Evolutionary conservation across 2,113 vertebrate species (phyloP), one percentile per base, ranked within the genome.

Genomic region (Entosphenus tridentatus): DNA sequence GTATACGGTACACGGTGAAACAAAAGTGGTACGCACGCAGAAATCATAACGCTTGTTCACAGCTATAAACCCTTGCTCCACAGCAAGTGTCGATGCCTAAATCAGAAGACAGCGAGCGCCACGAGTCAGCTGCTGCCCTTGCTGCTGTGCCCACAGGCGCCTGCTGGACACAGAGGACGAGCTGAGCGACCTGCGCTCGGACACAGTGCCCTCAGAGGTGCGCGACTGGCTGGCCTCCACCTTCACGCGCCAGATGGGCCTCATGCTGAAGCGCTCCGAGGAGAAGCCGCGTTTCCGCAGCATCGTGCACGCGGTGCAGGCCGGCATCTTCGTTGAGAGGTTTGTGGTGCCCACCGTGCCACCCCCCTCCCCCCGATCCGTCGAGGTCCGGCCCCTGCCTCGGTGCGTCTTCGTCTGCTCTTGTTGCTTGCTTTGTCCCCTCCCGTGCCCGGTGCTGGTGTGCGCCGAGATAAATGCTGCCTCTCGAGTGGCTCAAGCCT

Each of bases 171-270:
- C 90, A 0, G 93, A 98, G 67, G 93, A 96, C 78, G 93, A 96
- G 54, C 89, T 96, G 70, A 84, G 86, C 39, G 87, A 96, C 75
- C 80, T 98, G 73, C 87, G 89, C 73, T 83, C 81, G 0, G 93
- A 96, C 75, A 87, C 90, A 0, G 91, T 98, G 68, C 93, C 93
- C 1, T 79, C 78, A 8, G 93, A 98, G 76, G 93, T 98, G 8
- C 85, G 92, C 13, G 90, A 96, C 71, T 98, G 93, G 93, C 75
- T 98, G 78, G 93, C 93, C 1, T 98, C 89, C 57, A 96, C 93
- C 2, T 98, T 98, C 78, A 96, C 87, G 0, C 81, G 89, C 70
- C 91, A 93, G 81, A 95, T 96, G 91, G 93, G 88, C 68, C 82
- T 95, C 78, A 82, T 79, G 56, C 86, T 85, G 76, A 87, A 88